Evolutionary conservation across 1,140 invertebrate genomes (phyloP).

Genomic region (Contarinia nasturtii): DNA sequence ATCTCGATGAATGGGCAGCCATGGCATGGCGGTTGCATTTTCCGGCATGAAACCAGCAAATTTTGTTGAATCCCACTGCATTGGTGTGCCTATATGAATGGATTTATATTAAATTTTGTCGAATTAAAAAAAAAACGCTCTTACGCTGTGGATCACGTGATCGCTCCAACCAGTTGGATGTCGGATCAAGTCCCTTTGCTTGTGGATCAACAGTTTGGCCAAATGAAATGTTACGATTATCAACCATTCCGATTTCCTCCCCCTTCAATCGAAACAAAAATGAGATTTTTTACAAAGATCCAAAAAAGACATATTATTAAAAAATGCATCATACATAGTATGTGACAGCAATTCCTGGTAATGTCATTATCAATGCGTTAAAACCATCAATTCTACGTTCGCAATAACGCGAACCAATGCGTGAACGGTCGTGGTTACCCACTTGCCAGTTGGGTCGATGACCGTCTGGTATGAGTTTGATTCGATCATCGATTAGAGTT

Average conservation of each 20-base stretch:
- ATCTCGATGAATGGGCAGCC: conserved; percentile 36
- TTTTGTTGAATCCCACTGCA: conserved; percentile 38
- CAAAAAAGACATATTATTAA: too few species aligned
- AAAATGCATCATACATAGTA: too few species aligned
- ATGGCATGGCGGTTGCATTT: conserved; percentile 25
- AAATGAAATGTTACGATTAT: conserved; percentile 31
- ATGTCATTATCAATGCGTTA: conserved; percentile 49
- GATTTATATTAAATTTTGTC: too few species aligned
- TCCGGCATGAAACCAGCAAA: conserved; percentile 17
- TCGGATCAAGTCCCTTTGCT: conserved; percentile 27
- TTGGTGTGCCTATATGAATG: too few species aligned
- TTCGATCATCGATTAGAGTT: conserved; percentile 29
- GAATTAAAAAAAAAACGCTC: too few species aligned
- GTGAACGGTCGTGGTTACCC: conserved; percentile 53
- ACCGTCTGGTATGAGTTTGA: conserved; percentile 32
- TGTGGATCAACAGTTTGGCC: conserved; percentile 34
- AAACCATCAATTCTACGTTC: conserved; percentile 43
- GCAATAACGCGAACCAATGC: conserved; percentile 43
- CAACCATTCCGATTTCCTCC: conserved; percentile 64
- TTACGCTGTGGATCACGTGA: conserved; percentile 40
- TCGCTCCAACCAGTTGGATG: conserved; percentile 26
- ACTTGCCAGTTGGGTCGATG: conserved; percentile 45
- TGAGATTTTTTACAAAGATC: too few species aligned
- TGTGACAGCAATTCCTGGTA: conserved; percentile 59
- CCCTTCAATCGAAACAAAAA: too few species aligned